phyloP scores from a whole-genome alignment of 2,113 vertebrate genomes.

The Nettapus auritus region DNA sequence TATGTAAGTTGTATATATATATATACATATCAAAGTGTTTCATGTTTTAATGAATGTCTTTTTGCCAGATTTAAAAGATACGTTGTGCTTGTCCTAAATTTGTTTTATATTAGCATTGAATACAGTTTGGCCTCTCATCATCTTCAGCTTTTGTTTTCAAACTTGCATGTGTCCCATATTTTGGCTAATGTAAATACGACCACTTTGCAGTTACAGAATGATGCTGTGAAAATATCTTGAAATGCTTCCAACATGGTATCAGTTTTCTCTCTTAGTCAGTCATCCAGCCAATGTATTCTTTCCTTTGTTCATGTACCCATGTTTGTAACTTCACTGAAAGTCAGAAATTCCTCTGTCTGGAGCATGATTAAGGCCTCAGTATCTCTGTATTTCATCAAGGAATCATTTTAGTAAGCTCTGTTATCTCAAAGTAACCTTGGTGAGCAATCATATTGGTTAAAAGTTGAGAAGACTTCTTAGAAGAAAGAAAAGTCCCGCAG shows the following conservation, averaged over 20 bases:
- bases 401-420: background rate
- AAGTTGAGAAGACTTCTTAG: background rate
- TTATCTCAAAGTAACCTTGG: background rate
- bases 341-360: conserved; percentile 44
- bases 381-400: background rate
- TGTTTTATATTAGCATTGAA: background rate
- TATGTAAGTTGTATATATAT: background rate
- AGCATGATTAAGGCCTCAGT: background rate
- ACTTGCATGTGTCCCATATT: background rate
- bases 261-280: conserved; percentile 2
- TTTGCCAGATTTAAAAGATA: background rate
- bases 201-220: background rate
- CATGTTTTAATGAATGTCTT: background rate
- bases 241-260: background rate
- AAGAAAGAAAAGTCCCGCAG: background rate
- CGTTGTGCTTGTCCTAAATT: background rate
- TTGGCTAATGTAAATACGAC: background rate
- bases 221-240: background rate
- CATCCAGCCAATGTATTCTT: conserved; percentile 27
- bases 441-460: background rate
- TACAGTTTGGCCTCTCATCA: background rate
- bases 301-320: background rate
- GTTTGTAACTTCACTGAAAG: conserved; percentile 34
- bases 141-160: background rate
- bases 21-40: background rate